Base-by-base conservation (phyloP, 2,888 invertebrate genomes). In the Sinotaia quadrata region DNA sequence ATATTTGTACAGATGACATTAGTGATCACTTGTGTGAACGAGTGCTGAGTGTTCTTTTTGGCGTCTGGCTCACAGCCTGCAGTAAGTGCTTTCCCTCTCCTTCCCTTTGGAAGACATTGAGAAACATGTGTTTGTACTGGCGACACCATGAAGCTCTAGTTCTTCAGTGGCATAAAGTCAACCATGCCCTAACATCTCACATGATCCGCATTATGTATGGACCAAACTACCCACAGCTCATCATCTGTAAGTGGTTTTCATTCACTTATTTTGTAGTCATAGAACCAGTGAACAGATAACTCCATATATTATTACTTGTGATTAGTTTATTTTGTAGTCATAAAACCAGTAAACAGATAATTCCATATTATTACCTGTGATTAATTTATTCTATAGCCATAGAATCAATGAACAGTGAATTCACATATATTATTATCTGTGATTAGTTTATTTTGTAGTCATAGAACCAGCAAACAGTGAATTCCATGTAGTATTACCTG, bases 111-210 rank as follows among this genome's bases (percentile, higher is more conserved):
- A 95, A 96, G 87, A 97, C 97, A 0, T 90, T 98, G 74, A 92
- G 95, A 80, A 96, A 96, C 89, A 94, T 96, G 83, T 96, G 96
- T 88, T 91, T 94, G 82, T 93, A 94, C 83, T 98, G 98, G 97
- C 91, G 98, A 15, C 98, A 98, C 90, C 93, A 97, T 72, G 92
- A 95, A 71, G 95, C 96, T 41, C 91, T 98, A 8, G 92, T 97
- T 33, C 94, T 95, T 87, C 97, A 98, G 85, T 97, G 97, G 97
- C 94, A 96, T 89, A 92, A 96, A 74, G 95, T 96, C 37, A 97
- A 96, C 88, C 91, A 96, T 59, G 94, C 94, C 1, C 91, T 98
- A 69, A 97, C 97, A 0, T 93, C 95, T 1, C 91, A 94, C 52
- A 91, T 97, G 60, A 90, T 97, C 27, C 84, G 92, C 74, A 94